Conservation (phyloP, 92 coral and sea anemone genomes). For the Isaurus tuberculatus region DNA sequence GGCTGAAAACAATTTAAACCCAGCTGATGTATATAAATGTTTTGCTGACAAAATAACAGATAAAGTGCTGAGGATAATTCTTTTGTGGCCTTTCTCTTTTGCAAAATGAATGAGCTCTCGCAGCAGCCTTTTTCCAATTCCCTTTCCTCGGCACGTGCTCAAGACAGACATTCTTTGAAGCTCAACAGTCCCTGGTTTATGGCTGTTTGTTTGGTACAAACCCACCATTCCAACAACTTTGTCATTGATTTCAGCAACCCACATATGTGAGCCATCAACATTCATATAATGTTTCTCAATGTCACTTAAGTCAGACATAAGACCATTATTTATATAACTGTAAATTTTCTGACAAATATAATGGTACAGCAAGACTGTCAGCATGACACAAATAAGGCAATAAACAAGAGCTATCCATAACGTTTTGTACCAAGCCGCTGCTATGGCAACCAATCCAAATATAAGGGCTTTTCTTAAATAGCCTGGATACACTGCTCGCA, state of each 20-base stretch:
- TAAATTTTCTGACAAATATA: constrained; percentile 64
- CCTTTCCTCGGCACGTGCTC: constrained; percentile 60
- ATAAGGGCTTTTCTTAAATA: constrained; percentile 60
- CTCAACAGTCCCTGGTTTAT: constrained; percentile 74
- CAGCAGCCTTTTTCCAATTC: constrained; percentile 72
- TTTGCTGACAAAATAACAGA: constrained; percentile 72
- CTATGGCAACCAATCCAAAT: constrained; percentile 58
- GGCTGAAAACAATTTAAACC: constrained; percentile 57
- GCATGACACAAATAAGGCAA: constrained; percentile 60
- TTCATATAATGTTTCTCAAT: constrained; percentile 72
- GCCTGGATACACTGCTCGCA: constrained; percentile 68
- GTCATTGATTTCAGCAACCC: constrained; percentile 76
- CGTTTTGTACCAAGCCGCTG: constrained; percentile 61
- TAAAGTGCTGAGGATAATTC: constrained; percentile 67
- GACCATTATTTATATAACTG: constrained; percentile 63
- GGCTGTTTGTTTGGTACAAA: constrained; percentile 51
- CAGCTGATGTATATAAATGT: constrained; percentile 63
- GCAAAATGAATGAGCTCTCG: constrained; percentile 62
- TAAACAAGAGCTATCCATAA: constrained; percentile 70
- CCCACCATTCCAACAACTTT: constrained; percentile 87
- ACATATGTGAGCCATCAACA: constrained; percentile 66
- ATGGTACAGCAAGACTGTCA: constrained; percentile 74
- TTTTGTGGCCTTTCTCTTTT: constrained; percentile 53
- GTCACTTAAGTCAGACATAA: constrained; percentile 69
- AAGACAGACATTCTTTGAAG: constrained; percentile 82